A percentile compares a stretch with the other conserved stretches of the same genome.
Evolutionary conservation across 92 coral and sea anemone genomes (phyloP).

Genomic region (Epizoanthus scotinus): DNA sequence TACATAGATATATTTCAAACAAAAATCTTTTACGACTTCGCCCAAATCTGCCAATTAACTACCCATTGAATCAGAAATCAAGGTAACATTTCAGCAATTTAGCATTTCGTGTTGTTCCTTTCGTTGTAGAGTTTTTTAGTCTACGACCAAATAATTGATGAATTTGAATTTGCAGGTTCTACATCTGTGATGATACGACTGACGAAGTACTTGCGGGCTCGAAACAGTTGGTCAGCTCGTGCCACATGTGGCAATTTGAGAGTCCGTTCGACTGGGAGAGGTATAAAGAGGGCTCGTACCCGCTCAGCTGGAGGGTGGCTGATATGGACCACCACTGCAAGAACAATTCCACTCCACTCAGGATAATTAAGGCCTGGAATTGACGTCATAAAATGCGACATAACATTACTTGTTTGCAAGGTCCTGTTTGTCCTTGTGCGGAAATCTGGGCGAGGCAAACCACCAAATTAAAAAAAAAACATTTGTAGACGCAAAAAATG

Average conservation of each 20-base stretch:
- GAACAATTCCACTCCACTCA: conserved; percentile 29
- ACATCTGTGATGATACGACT: conserved; percentile 20
- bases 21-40: too few relatives aligned
- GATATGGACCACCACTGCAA: conserved; percentile 42
- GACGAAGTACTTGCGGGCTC: conserved; percentile 35
- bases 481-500: too few relatives aligned
- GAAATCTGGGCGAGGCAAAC: too few relatives aligned
- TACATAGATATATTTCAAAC: too few relatives aligned
- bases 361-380: conserved; percentile 28
- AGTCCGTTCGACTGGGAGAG: conserved; percentile 45
- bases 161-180: conserved; percentile 20
- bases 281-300: conserved; percentile 37
- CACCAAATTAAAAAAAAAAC: too few relatives aligned
- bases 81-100: too few relatives aligned
- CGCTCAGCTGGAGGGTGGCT: conserved; percentile 33
- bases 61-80: too few relatives aligned
- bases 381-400: neutral
- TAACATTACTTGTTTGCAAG: too few relatives aligned
- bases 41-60: too few relatives aligned
- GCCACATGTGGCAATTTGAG: conserved; percentile 48
- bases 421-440: too few relatives aligned
- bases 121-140: too few relatives aligned
- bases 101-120: too few relatives aligned
- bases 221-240: conserved; percentile 16
- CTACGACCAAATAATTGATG: neutral